Base-by-base conservation (phyloP, 2,888 invertebrate species). In the Pocota personata region DNA sequence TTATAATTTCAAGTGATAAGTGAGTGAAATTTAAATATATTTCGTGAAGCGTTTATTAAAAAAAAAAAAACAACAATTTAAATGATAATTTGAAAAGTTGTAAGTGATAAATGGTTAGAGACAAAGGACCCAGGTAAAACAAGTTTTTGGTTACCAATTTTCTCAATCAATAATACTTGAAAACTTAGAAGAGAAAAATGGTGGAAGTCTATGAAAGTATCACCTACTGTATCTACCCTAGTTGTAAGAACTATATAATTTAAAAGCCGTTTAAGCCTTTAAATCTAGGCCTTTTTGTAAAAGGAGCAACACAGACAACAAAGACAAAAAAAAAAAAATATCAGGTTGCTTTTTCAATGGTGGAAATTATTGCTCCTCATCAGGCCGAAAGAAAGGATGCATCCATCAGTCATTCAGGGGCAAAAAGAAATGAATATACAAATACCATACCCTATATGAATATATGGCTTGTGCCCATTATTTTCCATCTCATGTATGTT, bases 341-440 rank as follows among this genome's bases (percentile, higher is more conserved):
- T 30, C 19, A 71, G 43, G 75, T 76, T 79, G 75, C 80, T 72
- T 75, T 66, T 75, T 84, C 71, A 79, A 84, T 84, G 69, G 84
- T 50, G 75, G 64, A 79, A 79, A 79, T 84, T 79, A 84, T 84
- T 79, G 75, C 84, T 84, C 71, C 57, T 79, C 75, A 69, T 84
- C 79, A 75, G 64, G 58, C 46, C 69, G 69, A 75, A 79, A 50
- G 50, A 71, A 71, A 79, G 43, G 64, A 71, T 76, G 64, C 40
- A 40, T 40, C 4, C 80, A 84, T 84, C 80, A 79, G 75, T 84
- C 84, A 84, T 78, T 84, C 72, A 27, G 32, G 21, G n/a, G 10
- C 35, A 50, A 37, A 66, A 35, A 52, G 19, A 30, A 71, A 58
- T 37, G 52, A 75, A 67, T 60, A 48, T 30, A 48, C 37, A 30